These are phyloP conservation scores for Idaea biselata DNA, from an alignment of 2,888 invertebrate genomes.

Conservation along the genomic window DNA sequence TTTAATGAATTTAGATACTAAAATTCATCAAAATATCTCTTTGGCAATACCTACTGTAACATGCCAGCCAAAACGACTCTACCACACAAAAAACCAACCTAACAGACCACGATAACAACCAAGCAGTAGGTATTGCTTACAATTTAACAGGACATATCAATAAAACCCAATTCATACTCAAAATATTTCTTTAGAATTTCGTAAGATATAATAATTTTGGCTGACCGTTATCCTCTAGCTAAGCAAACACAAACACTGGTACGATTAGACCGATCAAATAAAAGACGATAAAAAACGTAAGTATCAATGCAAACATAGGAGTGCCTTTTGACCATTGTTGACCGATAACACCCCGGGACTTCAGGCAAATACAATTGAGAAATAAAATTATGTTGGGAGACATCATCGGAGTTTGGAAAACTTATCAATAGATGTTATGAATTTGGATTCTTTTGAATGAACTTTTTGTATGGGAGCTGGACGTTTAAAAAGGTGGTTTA, in stretches of 20 bases:
- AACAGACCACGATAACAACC: neutral
- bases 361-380: conserved; percentile 20
- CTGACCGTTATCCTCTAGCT: conserved; percentile 22
- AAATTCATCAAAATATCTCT: too few relatives aligned
- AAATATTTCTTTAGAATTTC: conserved; percentile 6
- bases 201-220: conserved; percentile 19
- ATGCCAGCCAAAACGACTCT: neutral
- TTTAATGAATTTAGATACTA: too few relatives aligned
- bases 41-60: neutral
- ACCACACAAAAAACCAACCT: neutral
- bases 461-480: too few relatives aligned
- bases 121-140: neutral
- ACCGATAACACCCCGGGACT: conserved; percentile 37
- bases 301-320: conserved; percentile 38
- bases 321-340: conserved; percentile 44
- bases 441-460: too few relatives aligned
- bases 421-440: conserved; percentile 1
- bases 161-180: conserved; percentile 11
- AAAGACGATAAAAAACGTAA: conserved; percentile 36
- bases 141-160: conserved; percentile 12
- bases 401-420: conserved; percentile 1
- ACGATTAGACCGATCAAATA: conserved; percentile 37
- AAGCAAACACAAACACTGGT: conserved; percentile 23
- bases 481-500: neutral
- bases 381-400: conserved; percentile 15